Evolutionary conservation across 2,797 vertebrate species (phyloP).

Genomic region (Sylvilagus floridanus): DNA sequence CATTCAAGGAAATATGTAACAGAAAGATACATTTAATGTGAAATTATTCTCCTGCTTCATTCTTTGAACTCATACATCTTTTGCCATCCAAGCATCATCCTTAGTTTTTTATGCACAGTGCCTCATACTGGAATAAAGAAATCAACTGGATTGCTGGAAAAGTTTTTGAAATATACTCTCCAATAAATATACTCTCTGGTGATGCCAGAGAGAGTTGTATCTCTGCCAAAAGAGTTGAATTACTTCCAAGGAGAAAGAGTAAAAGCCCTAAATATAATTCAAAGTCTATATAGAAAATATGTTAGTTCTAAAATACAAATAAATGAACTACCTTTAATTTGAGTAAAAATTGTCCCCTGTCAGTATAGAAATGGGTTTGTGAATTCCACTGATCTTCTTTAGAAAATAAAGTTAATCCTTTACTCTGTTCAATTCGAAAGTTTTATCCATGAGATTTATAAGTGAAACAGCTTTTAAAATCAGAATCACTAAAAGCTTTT

Average conservation of each 20-base stretch:
- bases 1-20: neutral
- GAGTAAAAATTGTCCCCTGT: neutral
- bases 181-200: neutral
- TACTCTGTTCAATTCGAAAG: neutral
- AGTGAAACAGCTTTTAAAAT: neutral
- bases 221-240: neutral
- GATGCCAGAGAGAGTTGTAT: neutral
- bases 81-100: neutral
- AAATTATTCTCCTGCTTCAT: neutral
- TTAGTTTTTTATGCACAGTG: neutral
- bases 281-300: neutral
- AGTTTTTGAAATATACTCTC: neutral
- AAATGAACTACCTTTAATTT: neutral
- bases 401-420: conserved; percentile 15
- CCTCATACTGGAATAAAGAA: neutral
- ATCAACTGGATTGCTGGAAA: neutral
- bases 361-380: neutral
- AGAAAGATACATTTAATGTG: neutral
- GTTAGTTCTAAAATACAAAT: neutral
- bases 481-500: neutral
- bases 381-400: neutral
- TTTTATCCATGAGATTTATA: neutral
- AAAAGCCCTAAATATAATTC: neutral
- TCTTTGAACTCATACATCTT: neutral
- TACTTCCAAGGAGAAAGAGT: neutral